Conservation (phyloP, 2,797 vertebrate genomes). For the Macropus fuliginosus region DNA sequence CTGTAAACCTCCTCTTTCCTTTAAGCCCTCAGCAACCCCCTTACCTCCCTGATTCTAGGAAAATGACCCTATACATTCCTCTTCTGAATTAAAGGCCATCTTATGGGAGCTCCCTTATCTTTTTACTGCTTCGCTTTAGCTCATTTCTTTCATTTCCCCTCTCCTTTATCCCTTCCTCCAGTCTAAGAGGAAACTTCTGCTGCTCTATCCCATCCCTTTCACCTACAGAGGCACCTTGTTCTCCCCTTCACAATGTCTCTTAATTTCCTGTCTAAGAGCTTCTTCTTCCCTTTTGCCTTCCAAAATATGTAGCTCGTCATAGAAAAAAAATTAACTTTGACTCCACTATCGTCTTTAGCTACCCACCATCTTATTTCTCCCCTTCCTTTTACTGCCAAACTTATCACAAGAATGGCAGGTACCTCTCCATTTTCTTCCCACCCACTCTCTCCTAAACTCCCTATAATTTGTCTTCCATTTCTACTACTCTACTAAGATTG, state of each 20-base stretch:
- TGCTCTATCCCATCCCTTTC: neutral
- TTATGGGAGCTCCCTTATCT: neutral
- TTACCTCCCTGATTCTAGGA: neutral
- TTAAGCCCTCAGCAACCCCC: neutral
- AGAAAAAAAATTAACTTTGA: neutral
- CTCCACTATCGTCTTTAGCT: neutral
- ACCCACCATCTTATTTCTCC: neutral
- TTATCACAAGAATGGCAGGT: neutral
- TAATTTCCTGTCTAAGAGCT: neutral
- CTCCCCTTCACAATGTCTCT: neutral
- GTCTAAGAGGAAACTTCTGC: neutral
- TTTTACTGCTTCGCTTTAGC: neutral
- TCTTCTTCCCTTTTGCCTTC: neutral
- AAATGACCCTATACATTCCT: neutral
- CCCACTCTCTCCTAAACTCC: neutral
- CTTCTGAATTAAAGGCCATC: neutral
- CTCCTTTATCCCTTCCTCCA: neutral
- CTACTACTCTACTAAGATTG: neutral
- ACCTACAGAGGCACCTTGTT: neutral
- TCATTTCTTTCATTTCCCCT: neutral
- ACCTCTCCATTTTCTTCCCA: neutral
- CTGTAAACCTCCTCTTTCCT: neutral
- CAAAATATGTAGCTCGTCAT: neutral
- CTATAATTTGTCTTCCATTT: neutral
- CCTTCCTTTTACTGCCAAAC: neutral